These are phyloP conservation scores for Xenops minutus DNA, from an alignment of 2,797 vertebrate genomes.

Conservation along the genomic window DNA sequence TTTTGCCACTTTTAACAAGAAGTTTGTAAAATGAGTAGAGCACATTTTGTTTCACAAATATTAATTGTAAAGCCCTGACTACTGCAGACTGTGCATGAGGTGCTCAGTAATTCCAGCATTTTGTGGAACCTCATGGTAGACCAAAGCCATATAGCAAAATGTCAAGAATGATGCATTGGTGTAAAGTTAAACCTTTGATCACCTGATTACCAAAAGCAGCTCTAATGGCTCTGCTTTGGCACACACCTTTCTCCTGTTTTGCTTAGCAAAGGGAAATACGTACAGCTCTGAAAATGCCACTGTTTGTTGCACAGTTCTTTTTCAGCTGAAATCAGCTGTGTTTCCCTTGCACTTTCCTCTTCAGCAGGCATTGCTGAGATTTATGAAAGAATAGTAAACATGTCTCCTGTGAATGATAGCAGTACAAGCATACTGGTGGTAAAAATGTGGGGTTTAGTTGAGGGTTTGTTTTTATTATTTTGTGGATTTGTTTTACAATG, in stretches of 20 bases:
- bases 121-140: neutral
- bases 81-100: neutral
- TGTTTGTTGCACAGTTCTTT: neutral
- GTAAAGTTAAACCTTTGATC: neutral
- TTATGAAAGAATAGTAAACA: neutral
- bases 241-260: neutral
- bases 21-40: neutral
- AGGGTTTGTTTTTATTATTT: neutral
- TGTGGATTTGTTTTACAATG: neutral
- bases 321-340: neutral
- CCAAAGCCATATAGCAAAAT: neutral
- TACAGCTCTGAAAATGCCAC: neutral
- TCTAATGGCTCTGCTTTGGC: neutral
- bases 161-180: neutral
- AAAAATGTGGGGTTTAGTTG: neutral
- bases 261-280: neutral
- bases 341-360: neutral
- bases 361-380: neutral
- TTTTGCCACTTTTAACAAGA: neutral
- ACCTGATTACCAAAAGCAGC: neutral
- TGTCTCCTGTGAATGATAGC: neutral
- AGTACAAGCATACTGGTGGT: neutral
- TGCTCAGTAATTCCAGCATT: neutral
- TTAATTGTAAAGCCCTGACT: neutral
- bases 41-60: neutral